Evolutionary conservation across 2,113 vertebrate genomes (phyloP).

Genomic region (Callionymus lyra): DNA sequence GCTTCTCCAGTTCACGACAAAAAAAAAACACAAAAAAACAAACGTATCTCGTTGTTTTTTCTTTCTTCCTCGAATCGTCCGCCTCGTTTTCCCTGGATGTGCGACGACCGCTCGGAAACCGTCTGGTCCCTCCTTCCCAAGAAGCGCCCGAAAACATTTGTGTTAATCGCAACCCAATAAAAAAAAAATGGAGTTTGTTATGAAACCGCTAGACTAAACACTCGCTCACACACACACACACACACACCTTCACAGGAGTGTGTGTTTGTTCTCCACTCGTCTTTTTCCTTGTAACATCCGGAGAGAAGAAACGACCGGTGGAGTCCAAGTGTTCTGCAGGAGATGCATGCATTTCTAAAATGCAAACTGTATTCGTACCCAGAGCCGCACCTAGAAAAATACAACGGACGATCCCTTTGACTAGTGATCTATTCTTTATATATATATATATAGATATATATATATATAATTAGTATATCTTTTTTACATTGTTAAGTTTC

Average conservation of each 20-base stretch:
- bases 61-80: conserved; percentile 19
- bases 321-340: conserved; percentile 66
- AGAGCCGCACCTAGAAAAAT: conserved; percentile 34
- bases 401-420: conserved; percentile 51
- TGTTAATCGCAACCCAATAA: conserved; percentile 20
- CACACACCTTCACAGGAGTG: conserved; percentile 26
- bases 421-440: conserved; percentile 47
- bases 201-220: no score
- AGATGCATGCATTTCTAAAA: conserved; percentile 77
- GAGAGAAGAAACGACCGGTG: conserved; percentile 47
- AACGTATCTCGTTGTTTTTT: conserved; percentile 17
- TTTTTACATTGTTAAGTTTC: conserved; percentile 52
- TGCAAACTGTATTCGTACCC: conserved; percentile 62
- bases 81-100: conserved; percentile 33
- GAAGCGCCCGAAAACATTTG: conserved; percentile 52
- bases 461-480: conserved; percentile 14
- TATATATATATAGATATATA: conserved; percentile 19
- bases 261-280: conserved; percentile 16
- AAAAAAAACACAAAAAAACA: background rate
- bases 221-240: conserved; percentile 24
- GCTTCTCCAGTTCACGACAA: conserved; percentile 20
- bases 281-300: conserved; percentile 54
- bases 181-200: conserved; percentile 23
- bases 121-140: conserved; percentile 60
- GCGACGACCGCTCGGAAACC: conserved; percentile 39